A percentile compares a stretch with the other conserved stretches of the same genome.
Conservation (phyloP, 1,140 invertebrate genomes). For the Scaptomyza hsui region DNA sequence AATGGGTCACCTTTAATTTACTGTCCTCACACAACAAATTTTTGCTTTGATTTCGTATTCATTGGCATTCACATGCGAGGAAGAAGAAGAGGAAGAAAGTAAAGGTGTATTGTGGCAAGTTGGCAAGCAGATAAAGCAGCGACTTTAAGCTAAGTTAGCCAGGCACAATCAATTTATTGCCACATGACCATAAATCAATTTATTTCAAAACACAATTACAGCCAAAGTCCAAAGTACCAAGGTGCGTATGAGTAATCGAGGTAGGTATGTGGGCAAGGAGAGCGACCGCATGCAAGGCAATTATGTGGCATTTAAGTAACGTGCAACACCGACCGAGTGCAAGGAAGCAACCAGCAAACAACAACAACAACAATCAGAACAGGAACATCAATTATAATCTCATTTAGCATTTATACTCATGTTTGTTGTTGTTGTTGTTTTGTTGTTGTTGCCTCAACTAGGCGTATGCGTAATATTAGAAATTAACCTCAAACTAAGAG, state of each 20-base stretch:
- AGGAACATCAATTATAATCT: conserved; percentile 39
- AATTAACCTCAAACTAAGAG: background rate
- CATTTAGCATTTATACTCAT: conserved; percentile 21
- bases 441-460: conserved; percentile 7
- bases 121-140: too few relatives aligned
- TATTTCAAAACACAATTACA: conserved; percentile 73
- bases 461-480: conserved; percentile 37
- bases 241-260: conserved; percentile 62
- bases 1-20: conserved; percentile 70
- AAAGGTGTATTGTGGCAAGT: too few relatives aligned
- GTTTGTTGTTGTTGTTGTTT: conserved; percentile 2
- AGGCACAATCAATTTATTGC: conserved; percentile 30
- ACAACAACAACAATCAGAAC: conserved; percentile 3
- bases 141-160: background rate
- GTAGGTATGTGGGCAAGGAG: too few relatives aligned
- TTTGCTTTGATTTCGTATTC: conserved; percentile 74
- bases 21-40: conserved; percentile 56
- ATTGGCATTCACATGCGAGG: conserved; percentile 19
- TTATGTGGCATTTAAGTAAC: conserved; percentile 58
- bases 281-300: conserved; percentile 50
- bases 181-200: conserved; percentile 71
- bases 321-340: background rate
- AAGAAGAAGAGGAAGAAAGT: too few relatives aligned
- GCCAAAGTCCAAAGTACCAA: conserved; percentile 18
- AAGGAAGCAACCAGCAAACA: background rate